These are phyloP conservation scores for Gobio gobio DNA, from an alignment of 2,113 vertebrate species.

Conservation along the genomic window DNA sequence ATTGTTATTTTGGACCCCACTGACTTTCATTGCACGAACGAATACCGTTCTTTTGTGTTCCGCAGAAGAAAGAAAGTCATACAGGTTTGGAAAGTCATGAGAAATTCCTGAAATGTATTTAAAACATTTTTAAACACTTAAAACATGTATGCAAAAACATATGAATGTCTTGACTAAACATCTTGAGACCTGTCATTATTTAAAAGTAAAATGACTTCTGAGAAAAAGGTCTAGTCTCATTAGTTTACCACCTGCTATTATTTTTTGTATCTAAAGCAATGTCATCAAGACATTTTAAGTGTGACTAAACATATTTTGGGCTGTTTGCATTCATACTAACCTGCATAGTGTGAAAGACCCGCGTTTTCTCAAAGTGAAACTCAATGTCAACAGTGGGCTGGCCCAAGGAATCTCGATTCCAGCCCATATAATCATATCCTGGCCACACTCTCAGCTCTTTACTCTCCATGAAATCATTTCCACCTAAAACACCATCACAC, in stretches of 20 bases:
- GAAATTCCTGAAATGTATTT: neutral
- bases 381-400: constrained; percentile 84
- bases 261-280: neutral
- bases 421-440: constrained; percentile 92
- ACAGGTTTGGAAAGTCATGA: neutral
- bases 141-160: neutral
- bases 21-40: neutral
- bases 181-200: too few species aligned
- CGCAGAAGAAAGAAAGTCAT: neutral
- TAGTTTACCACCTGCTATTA: neutral
- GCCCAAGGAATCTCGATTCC: constrained; percentile 81
- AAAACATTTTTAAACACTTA: neutral
- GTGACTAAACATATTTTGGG: neutral
- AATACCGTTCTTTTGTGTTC: neutral
- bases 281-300: neutral
- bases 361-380: constrained; percentile 87
- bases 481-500: constrained; percentile 86
- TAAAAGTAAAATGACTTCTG: neutral
- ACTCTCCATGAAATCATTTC: constrained; percentile 86
- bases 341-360: constrained; percentile 87
- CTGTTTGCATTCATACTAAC: constrained; percentile 69
- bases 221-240: neutral
- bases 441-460: constrained; percentile 90
- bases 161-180: neutral
- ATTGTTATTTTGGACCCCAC: neutral